A percentile compares a stretch with the other conserved stretches of the same genome.
Evolutionary conservation across 2,113 vertebrate genomes (phyloP).

Genomic region (Hymenochirus boettgeri): DNA sequence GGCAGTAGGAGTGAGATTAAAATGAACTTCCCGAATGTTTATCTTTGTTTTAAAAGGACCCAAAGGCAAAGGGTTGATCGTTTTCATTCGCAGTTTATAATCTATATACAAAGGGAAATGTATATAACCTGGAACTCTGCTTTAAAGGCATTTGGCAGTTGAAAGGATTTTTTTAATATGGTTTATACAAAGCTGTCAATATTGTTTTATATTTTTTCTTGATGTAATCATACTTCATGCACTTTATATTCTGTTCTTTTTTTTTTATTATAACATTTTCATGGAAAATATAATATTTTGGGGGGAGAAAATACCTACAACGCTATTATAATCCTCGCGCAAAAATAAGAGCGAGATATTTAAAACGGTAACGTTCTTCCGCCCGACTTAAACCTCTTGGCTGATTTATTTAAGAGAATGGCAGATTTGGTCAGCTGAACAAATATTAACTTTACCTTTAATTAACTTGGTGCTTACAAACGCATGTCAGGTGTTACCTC

Average conservation of each 20-base stretch:
- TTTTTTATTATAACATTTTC: constrained; percentile 36
- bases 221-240: constrained; percentile 35
- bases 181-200: neutral
- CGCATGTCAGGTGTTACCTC: neutral
- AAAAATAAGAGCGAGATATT: constrained; percentile 10
- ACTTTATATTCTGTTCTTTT: constrained; percentile 36
- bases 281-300: constrained; percentile 21
- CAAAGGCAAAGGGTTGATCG: too few relatives aligned
- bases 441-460: neutral
- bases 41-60: too few relatives aligned
- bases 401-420: constrained; percentile 7
- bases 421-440: too few relatives aligned
- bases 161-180: too few relatives aligned
- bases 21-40: too few relatives aligned
- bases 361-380: constrained; percentile 29
- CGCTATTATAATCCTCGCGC: constrained; percentile 15
- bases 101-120: too few relatives aligned
- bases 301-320: constrained; percentile 26
- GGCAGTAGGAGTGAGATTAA: too few relatives aligned
- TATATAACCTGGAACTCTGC: too few relatives aligned
- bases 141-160: too few relatives aligned
- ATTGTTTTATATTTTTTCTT: constrained; percentile 10
- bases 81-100: too few relatives aligned
- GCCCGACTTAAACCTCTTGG: constrained; percentile 9
- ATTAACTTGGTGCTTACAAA: neutral